Conservation (phyloP, 2,888 invertebrate species). For the Digitonthophagus gazella region DNA sequence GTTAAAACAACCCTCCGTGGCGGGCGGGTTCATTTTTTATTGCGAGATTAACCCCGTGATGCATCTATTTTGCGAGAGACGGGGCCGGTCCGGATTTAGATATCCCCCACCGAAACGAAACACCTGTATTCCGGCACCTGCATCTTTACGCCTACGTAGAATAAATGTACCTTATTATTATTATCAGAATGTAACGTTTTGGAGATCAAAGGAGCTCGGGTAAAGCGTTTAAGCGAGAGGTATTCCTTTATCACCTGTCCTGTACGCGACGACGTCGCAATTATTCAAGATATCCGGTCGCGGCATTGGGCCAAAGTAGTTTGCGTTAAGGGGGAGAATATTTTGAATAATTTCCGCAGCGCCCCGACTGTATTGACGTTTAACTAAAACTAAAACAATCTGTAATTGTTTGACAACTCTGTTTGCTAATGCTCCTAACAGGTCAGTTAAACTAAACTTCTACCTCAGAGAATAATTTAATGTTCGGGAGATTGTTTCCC, state of each 20-base stretch:
- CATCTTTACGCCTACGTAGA: background rate
- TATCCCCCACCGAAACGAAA: background rate
- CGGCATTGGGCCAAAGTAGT: background rate
- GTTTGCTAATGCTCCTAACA: background rate
- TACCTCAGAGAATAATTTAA: background rate
- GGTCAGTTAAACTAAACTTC: constrained; percentile 14
- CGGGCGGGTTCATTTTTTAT: background rate
- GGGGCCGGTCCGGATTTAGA: background rate
- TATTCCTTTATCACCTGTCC: constrained; percentile 12
- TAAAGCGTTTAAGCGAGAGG: background rate
- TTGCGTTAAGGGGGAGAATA: background rate
- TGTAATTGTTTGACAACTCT: background rate
- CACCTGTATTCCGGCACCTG: background rate
- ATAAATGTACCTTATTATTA: background rate
- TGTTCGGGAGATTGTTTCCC: constrained; percentile 5
- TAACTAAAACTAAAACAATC: background rate
- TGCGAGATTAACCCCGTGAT: background rate
- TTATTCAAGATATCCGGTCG: constrained; percentile 13
- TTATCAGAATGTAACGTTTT: background rate
- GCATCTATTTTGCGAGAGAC: background rate
- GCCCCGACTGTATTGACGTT: background rate
- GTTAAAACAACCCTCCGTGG: background rate
- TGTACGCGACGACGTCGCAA: background rate
- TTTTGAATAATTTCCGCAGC: background rate
- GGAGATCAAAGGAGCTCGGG: background rate